Evolutionary conservation across 2,797 vertebrate genomes (phyloP).

Genomic region (Sebastes itinus): DNA sequence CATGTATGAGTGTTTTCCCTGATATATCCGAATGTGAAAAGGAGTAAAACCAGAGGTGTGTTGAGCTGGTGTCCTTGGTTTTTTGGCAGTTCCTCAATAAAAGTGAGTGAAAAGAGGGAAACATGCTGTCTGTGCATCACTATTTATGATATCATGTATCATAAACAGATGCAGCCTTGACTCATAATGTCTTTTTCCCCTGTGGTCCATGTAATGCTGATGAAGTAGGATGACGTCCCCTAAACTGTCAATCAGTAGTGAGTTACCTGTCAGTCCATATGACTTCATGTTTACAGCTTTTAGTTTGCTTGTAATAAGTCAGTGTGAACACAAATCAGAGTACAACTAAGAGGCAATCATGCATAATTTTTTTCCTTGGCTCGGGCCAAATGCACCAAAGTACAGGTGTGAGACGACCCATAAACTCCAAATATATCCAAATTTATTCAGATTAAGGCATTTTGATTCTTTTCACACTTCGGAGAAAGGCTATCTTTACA

Average conservation of each 20-base stretch:
- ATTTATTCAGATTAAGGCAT: not conserved
- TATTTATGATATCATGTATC: not conserved
- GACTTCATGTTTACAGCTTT: not conserved
- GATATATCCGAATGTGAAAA: not conserved
- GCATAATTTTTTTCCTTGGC: not conserved
- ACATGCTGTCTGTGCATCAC: not conserved
- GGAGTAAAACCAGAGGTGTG: not conserved
- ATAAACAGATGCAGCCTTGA: too few relatives aligned
- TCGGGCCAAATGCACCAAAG: fast-evolving
- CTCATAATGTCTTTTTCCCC: not conserved
- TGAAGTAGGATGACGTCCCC: not conserved
- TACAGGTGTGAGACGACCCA: not conserved
- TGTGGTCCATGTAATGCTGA: not conserved
- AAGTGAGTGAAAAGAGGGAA: not conserved
- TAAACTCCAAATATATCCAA: not conserved
- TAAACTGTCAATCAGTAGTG: not conserved
- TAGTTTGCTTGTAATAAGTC: not conserved
- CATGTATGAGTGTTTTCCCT: not conserved
- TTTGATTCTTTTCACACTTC: not conserved
- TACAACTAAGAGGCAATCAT: not conserved
- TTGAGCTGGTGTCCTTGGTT: not conserved
- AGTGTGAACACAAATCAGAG: not conserved
- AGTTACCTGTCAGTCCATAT: not conserved
- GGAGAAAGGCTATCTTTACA: not conserved
- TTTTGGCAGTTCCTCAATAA: not conserved